These are phyloP conservation scores for Endotricha flammealis DNA, from an alignment of 2,888 invertebrate species.

Conservation along the genomic window DNA sequence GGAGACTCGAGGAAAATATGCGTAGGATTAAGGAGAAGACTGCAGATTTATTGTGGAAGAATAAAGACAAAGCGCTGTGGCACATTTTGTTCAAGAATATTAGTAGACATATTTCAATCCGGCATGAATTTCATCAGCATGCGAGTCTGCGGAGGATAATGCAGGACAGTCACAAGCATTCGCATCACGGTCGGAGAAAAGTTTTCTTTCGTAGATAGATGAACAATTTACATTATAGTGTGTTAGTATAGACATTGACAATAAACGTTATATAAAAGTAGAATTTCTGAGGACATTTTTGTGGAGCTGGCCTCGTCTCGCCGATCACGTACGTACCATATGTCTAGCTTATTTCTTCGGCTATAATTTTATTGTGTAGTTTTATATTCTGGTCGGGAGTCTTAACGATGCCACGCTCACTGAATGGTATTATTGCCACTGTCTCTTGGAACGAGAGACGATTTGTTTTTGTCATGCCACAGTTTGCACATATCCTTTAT, in stretches of 20 bases:
- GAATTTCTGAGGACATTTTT: constrained; percentile 23
- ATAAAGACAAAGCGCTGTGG: constrained; percentile 75
- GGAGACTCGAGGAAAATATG: constrained; percentile 77
- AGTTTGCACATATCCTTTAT: constrained; percentile 17
- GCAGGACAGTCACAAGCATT: constrained; percentile 53
- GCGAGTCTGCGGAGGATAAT: constrained; percentile 66
- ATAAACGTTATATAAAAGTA: constrained; percentile 43
- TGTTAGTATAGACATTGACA: constrained; percentile 45
- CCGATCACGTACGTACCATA: constrained; percentile 55
- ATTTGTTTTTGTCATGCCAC: constrained; percentile 25
- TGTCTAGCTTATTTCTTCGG: constrained; percentile 44
- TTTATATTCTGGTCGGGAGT: constrained; percentile 36
- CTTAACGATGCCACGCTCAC: constrained; percentile 38
- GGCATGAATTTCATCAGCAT: constrained; percentile 73
- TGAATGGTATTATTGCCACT: constrained; percentile 44
- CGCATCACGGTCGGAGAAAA: constrained; percentile 48
- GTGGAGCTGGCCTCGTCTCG: constrained; percentile 28
- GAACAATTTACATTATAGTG: constrained; percentile 22
- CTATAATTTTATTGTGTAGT: constrained; percentile 41
- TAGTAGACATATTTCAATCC: constrained; percentile 70
- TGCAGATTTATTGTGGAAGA: constrained; percentile 76
- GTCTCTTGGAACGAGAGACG: constrained; percentile 26
- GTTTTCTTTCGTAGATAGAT: constrained; percentile 42
- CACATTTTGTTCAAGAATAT: constrained; percentile 76
- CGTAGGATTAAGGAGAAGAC: constrained; percentile 77